Conservation (phyloP, 2,113 vertebrate genomes). For the Semnornis frantzii region DNA sequence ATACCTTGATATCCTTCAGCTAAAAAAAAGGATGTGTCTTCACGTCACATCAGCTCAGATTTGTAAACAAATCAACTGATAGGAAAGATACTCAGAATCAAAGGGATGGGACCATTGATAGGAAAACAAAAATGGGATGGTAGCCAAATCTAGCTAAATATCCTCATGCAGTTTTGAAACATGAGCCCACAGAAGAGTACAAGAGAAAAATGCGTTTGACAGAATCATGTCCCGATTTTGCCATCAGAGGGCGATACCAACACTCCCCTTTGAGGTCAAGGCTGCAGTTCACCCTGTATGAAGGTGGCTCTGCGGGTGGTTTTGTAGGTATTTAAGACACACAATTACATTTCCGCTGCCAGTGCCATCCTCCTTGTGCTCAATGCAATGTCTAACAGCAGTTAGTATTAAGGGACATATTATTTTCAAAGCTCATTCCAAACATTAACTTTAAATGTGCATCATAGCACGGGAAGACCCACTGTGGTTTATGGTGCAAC, state of each 20-base stretch:
- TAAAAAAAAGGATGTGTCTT: slow-evolving; percentile 32
- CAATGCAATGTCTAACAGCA: slow-evolving; percentile 21
- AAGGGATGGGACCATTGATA: background rate
- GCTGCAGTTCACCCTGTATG: background rate
- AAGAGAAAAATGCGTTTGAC: background rate
- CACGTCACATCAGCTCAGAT: slow-evolving; percentile 45
- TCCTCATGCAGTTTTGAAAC: background rate
- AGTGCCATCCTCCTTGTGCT: background rate
- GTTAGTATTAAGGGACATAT: slow-evolving; percentile 12
- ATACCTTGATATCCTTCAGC: slow-evolving; percentile 56
- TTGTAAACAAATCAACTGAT: slow-evolving; percentile 61
- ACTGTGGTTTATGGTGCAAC: slow-evolving; percentile 12
- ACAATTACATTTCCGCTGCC: background rate
- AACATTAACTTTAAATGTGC: slow-evolving; percentile 47
- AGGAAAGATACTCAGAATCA: slow-evolving; percentile 34
- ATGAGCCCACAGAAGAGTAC: background rate
- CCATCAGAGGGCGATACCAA: slow-evolving; percentile 61
- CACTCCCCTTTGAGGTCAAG: slow-evolving; percentile 40
- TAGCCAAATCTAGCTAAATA: slow-evolving; percentile 13
- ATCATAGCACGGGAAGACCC: background rate
- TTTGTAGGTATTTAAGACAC: slow-evolving; percentile 11
- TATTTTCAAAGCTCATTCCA: slow-evolving; percentile 40
- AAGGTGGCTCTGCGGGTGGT: background rate
- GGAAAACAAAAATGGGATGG: background rate
- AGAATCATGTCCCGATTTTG: slow-evolving; percentile 1